phyloP scores from a whole-genome alignment of 2,113 vertebrate species.

The Dolichotis patagonum region DNA sequence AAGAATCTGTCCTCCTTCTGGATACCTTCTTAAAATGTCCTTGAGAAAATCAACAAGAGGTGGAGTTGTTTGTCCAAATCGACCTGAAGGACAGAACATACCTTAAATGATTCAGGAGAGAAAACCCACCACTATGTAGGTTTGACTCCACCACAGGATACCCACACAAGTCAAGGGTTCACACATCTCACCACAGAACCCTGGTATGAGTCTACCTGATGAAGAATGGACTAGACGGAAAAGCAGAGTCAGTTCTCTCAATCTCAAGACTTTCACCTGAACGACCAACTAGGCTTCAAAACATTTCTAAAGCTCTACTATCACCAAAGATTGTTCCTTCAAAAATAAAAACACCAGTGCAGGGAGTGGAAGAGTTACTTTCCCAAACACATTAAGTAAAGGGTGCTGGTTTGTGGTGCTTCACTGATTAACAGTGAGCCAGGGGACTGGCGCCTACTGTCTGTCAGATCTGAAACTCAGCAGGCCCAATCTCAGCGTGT shows the following conservation, averaged over 20 bases:
- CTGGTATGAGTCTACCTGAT: background rate
- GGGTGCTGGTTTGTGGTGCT: background rate
- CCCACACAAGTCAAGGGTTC: background rate
- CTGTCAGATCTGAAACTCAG: background rate
- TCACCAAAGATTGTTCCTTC: conserved; percentile 17
- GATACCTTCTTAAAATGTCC: conserved; percentile 97
- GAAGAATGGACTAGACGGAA: background rate
- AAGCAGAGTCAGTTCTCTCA: background rate
- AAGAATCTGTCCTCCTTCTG: conserved; percentile 98
- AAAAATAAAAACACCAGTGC: background rate
- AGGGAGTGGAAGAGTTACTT: background rate
- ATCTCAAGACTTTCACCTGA: conserved; percentile 10
- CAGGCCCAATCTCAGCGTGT: background rate
- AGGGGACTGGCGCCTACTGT: background rate
- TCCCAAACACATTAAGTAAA: conserved; percentile 6
- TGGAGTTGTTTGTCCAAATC: conserved; percentile 98
- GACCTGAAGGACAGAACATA: conserved; percentile 87
- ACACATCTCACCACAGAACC: background rate
- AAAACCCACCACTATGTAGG: background rate
- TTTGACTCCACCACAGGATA: background rate
- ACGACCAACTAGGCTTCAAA: background rate
- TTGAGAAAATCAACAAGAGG: conserved; percentile 98
- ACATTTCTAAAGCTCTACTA: background rate
- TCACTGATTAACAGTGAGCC: background rate
- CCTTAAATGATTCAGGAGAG: background rate